A percentile compares a stretch with the other conserved stretches of the same genome.
These are phyloP conservation scores for Metallyticus violacea DNA, from an alignment of 2,888 invertebrate genomes.

Conservation along the genomic window DNA sequence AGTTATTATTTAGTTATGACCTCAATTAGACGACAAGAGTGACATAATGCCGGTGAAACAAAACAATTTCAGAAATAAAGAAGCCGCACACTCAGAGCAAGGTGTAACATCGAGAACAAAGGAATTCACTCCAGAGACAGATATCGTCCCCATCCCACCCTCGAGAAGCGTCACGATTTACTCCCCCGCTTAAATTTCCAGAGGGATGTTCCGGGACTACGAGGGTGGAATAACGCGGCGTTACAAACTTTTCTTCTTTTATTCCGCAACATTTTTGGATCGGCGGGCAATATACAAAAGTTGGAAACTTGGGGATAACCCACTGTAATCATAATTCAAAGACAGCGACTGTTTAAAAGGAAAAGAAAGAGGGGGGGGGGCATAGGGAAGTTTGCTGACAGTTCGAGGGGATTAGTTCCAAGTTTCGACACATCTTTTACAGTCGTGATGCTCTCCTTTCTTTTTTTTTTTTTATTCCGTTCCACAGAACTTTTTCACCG, in stretches of 20 bases:
- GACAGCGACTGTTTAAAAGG: slow-evolving; percentile 15
- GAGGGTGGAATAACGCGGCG: neutral
- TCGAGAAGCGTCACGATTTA: neutral
- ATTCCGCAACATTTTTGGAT: neutral
- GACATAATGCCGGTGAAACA: neutral
- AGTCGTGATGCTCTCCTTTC: neutral
- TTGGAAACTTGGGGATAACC: slow-evolving; percentile 4
- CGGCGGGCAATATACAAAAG: neutral
- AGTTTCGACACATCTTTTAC: slow-evolving; percentile 17
- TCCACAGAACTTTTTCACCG: neutral
- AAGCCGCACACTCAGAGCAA: neutral
- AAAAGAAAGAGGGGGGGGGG: neutral
- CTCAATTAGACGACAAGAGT: no score
- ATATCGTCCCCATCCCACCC: neutral
- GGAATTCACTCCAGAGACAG: neutral
- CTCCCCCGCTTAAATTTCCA: neutral
- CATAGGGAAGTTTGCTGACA: slow-evolving; percentile 2
- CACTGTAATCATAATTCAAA: slow-evolving; percentile 15
- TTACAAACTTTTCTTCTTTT: neutral
- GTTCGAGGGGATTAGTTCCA: slow-evolving; percentile 6
- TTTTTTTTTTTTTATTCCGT: neutral
- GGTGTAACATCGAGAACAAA: neutral
- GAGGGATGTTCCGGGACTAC: neutral
- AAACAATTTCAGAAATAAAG: neutral
- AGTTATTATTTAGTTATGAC: no score